Base-by-base conservation (phyloP, 35 echinoderm and acorn worm species). In the Diadema setosum region DNA sequence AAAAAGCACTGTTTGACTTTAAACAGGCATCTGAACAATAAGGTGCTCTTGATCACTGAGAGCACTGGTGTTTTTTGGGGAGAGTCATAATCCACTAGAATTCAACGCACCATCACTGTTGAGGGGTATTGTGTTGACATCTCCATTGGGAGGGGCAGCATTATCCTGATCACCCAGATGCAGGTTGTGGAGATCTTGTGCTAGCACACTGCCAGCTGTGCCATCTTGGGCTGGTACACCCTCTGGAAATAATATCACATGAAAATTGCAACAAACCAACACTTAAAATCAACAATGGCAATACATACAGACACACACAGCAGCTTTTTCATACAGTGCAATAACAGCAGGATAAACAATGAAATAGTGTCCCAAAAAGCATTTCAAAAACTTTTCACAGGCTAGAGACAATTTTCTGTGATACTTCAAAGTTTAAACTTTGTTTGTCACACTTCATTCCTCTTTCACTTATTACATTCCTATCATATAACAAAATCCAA, bases 81-180 rank as follows among this genome's bases (percentile, higher is more conserved):
- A n/a, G n/a, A n/a, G n/a, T n/a, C n/a, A n/a, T n/a, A n/a, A n/a
- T n/a, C n/a, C n/a, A n/a, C n/a, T n/a, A n/a, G n/a, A n/a, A n/a
- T n/a, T 65, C 20, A 65, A 15, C 73, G 39, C 25, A 78, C 73
- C 73, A 78, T 78, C 63, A 78, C 40, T 78, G 33, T 39, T 78
- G 73, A 78, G 73, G 33, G 73, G 73, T 35, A 78, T 78, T 35
- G 29, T 90, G 24, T 65, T 90, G 26, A 84, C 58, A 84, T 90
- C 88, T 14, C 88, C 88, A 84, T 83, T 90, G 33, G 88, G 88
- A 48, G 88, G 80, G 7, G 59, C 56, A 21, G 58, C 60, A 45
- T 84, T 40, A 45, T 26, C 60, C 50, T 74, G 11, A 65, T 23
- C 60, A 37, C 58, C 81, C 45, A 90, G 30, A 16, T 90, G 58